These are phyloP conservation scores for Azemiops feae DNA, from an alignment of 2,113 vertebrate species.

Conservation along the genomic window DNA sequence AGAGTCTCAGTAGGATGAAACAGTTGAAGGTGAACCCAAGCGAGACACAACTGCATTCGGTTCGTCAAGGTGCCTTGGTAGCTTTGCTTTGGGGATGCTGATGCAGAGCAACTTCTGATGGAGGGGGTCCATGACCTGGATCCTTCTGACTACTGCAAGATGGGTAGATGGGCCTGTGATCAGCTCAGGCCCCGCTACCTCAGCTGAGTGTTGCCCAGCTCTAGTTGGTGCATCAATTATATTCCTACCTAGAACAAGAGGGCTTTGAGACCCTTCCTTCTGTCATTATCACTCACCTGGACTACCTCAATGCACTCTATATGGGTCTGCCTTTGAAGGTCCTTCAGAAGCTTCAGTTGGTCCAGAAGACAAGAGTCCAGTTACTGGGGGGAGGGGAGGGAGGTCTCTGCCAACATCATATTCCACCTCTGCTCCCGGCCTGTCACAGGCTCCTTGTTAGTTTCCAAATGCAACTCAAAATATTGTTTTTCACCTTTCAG, in stretches of 20 bases:
- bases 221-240: background rate
- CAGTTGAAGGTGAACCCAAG: background rate
- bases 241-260: background rate
- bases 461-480: background rate
- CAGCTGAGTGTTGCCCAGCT: background rate
- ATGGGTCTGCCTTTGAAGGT: background rate
- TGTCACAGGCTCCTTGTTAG: background rate
- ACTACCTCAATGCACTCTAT: background rate
- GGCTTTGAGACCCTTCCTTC: background rate
- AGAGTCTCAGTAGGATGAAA: background rate
- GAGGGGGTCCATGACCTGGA: background rate
- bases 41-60: background rate
- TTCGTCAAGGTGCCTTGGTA: background rate
- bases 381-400: background rate
- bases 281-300: background rate
- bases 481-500: background rate
- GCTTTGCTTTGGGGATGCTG: background rate
- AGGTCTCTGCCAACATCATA: background rate
- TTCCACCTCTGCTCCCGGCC: background rate
- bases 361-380: background rate
- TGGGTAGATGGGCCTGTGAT: background rate
- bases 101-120: background rate
- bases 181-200: background rate
- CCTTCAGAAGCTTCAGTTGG: background rate
- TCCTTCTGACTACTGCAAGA: background rate